Evolutionary conservation across 2,797 vertebrate species (phyloP).

Genomic region (Apogon talboti): DNA sequence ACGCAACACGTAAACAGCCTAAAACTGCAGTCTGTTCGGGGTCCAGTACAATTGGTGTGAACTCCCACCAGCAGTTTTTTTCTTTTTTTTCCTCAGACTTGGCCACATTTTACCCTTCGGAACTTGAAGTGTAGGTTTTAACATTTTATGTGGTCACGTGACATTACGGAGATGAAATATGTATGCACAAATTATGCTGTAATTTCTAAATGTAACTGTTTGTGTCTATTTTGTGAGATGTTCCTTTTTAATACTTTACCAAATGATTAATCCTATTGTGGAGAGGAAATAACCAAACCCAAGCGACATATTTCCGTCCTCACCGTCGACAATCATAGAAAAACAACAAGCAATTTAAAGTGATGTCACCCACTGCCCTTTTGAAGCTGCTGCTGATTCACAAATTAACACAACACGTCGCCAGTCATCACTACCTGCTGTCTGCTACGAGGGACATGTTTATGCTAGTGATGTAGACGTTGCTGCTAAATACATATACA

Average conservation of each 20-base stretch:
- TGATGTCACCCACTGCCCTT: slow-evolving; percentile 69
- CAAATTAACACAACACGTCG: slow-evolving; percentile 22
- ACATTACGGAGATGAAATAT: slow-evolving; percentile 25
- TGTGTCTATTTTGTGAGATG: slow-evolving; percentile 35
- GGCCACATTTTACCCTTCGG: slow-evolving; percentile 6
- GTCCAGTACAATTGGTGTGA: slow-evolving; percentile 38
- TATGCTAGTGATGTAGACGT: slow-evolving; percentile 14
- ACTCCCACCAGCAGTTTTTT: slow-evolving; percentile 45
- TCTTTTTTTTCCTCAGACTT: neutral
- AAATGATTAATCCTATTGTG: slow-evolving; percentile 30
- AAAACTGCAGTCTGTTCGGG: slow-evolving; percentile 11
- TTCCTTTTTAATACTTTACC: slow-evolving; percentile 32
- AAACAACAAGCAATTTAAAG: slow-evolving; percentile 51
- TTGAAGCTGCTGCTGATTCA: slow-evolving; percentile 60
- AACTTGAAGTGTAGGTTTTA: slow-evolving; percentile 29
- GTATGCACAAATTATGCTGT: slow-evolving; percentile 47
- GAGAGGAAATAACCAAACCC: slow-evolving; percentile 44
- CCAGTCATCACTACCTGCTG: slow-evolving; percentile 8
- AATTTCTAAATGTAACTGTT: slow-evolving; percentile 36
- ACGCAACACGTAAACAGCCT: slow-evolving; percentile 17
- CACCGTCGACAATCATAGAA: slow-evolving; percentile 68
- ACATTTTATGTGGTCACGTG: slow-evolving; percentile 19
- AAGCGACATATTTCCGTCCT: slow-evolving; percentile 37
- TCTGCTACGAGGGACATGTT: slow-evolving; percentile 10
- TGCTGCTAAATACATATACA: slow-evolving; percentile 28